These are phyloP conservation scores for Chrysina gloriosa DNA, from an alignment of 2,888 invertebrate species.

Conservation along the genomic window DNA sequence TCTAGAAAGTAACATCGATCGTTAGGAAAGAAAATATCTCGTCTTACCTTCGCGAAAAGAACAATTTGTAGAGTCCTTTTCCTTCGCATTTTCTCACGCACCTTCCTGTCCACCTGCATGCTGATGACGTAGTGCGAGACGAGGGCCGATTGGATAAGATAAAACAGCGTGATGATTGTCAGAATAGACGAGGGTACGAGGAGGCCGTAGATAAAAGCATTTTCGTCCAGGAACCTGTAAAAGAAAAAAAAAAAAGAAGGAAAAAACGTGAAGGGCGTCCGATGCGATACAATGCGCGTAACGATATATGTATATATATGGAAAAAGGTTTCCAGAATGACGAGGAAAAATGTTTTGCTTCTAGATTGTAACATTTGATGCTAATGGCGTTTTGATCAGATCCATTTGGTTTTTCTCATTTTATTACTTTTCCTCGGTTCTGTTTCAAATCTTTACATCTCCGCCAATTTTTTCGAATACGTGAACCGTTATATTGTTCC, in stretches of 20 bases:
- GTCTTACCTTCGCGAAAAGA: conserved; percentile 70
- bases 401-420: too few species aligned
- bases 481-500: too few species aligned
- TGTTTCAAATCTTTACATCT: too few species aligned
- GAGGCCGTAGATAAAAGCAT: conserved; percentile 68
- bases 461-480: too few species aligned
- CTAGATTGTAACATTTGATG: too few species aligned
- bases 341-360: too few species aligned
- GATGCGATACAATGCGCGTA: too few species aligned
- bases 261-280: not conserved
- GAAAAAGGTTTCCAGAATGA: not conserved
- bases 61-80: conserved; percentile 70
- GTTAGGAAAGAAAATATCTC: not conserved
- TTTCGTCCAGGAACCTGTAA: conserved; percentile 68
- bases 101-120: conserved; percentile 70
- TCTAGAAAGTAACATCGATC: too few species aligned
- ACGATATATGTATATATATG: not conserved
- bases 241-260: conserved; percentile 29
- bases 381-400: not conserved
- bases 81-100: conserved; percentile 71
- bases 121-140: conserved; percentile 71
- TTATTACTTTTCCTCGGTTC: too few species aligned
- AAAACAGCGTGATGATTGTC: conserved; percentile 65
- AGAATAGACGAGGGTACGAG: conserved; percentile 65
- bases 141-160: conserved; percentile 68